phyloP scores from a whole-genome alignment of 2,113 vertebrate species.

The Cryptomyrus ogoouensis region DNA sequence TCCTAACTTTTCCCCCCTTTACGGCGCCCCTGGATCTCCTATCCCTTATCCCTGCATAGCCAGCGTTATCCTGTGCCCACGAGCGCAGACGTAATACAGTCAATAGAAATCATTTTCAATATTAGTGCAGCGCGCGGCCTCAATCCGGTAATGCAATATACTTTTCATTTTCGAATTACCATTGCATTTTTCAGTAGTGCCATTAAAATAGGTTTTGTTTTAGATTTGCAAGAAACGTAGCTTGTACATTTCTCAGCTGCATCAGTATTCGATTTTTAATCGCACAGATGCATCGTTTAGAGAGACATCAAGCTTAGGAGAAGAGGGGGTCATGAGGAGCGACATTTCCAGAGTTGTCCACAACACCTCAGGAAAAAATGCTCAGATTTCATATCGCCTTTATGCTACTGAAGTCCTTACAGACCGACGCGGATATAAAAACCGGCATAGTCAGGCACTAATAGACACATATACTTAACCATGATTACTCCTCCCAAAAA shows the following conservation, averaged over 20 bases:
- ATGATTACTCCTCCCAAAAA: conserved; percentile 28
- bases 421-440: conserved; percentile 2
- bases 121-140: conserved; percentile 23
- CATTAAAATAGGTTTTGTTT: conserved; percentile 5
- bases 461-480: conserved; percentile 10
- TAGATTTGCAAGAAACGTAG: conserved; percentile 33
- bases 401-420: background rate
- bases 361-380: background rate
- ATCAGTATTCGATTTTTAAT: background rate
- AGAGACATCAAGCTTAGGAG: background rate
- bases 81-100: conserved; percentile 42
- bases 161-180: conserved; percentile 43
- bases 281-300: conserved; percentile 15
- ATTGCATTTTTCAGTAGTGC: conserved; percentile 36
- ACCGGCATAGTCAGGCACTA: background rate
- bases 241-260: conserved; percentile 12
- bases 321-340: background rate
- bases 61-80: background rate
- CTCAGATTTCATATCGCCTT: background rate
- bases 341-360: conserved; percentile 13
- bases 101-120: conserved; percentile 41
- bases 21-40: conserved; percentile 14
- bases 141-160: conserved; percentile 20
- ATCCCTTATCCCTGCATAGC: conserved; percentile 5
- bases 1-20: too few species aligned